Percentiles rank a stretch among this genome's conserved stretches.
These are phyloP conservation scores for Lymantria dispar DNA, from an alignment of 2,888 invertebrate genomes.

Conservation along the genomic window DNA sequence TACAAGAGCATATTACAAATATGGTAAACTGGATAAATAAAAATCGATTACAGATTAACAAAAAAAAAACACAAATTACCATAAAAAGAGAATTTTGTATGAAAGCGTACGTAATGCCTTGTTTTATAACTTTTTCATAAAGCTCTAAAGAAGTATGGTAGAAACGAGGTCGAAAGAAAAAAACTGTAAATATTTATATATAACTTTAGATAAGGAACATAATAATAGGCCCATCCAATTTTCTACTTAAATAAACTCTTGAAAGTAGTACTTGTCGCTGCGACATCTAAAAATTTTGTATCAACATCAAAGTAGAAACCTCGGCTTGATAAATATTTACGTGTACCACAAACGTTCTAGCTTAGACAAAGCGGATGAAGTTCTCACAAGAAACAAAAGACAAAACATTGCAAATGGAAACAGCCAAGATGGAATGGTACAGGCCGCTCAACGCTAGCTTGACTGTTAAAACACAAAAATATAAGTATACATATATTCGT, in stretches of 20 bases:
- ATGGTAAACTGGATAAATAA: too few relatives aligned
- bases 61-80: too few relatives aligned
- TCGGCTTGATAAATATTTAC: slow-evolving; percentile 65
- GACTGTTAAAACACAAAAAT: slow-evolving; percentile 18
- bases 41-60: too few relatives aligned
- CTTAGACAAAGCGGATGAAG: slow-evolving; percentile 62
- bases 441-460: neutral
- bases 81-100: too few relatives aligned
- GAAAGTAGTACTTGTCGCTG: slow-evolving; percentile 6
- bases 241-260: slow-evolving; percentile 12
- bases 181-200: too few relatives aligned
- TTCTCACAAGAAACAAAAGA: slow-evolving; percentile 65
- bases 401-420: slow-evolving; percentile 60
- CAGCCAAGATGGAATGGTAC: slow-evolving; percentile 43
- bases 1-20: too few relatives aligned
- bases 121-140: too few relatives aligned
- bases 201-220: neutral
- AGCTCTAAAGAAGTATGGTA: too few relatives aligned
- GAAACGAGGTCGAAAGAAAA: too few relatives aligned
- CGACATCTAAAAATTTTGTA: slow-evolving; percentile 56
- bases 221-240: slow-evolving; percentile 2
- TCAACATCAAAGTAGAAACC: slow-evolving; percentile 56
- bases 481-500: neutral
- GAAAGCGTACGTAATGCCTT: too few relatives aligned
- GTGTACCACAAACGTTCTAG: slow-evolving; percentile 53